These are phyloP conservation scores for Sebastes kiyomatsui DNA, from an alignment of 2,797 vertebrate species.

Conservation along the genomic window DNA sequence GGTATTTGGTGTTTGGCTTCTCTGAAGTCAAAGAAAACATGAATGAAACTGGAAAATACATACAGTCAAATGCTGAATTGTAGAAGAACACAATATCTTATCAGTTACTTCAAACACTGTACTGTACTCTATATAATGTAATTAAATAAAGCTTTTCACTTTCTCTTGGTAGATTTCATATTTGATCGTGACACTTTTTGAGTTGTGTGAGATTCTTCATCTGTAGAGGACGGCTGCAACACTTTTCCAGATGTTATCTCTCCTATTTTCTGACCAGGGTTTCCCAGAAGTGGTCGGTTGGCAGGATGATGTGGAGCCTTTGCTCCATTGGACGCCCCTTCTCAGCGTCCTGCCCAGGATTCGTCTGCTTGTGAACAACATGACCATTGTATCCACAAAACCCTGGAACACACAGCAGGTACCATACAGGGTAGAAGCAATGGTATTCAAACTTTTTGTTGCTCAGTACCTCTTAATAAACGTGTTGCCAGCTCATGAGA, in stretches of 20 bases:
- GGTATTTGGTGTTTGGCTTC: not conserved
- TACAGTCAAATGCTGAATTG: not conserved
- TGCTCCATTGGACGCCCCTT: slow-evolving; percentile 78
- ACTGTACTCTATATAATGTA: not conserved
- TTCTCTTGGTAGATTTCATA: not conserved
- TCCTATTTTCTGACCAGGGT: slow-evolving; percentile 57
- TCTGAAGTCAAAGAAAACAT: not conserved
- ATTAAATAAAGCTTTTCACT: not conserved
- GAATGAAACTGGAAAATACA: rapidly evolving
- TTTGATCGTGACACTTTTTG: not conserved
- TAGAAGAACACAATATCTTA: not conserved
- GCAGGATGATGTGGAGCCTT: slow-evolving; percentile 72
- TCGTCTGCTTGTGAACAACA: slow-evolving; percentile 55
- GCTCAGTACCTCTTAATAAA: not conserved
- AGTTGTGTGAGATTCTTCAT: not conserved
- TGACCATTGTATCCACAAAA: slow-evolving; percentile 22
- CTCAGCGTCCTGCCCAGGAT: slow-evolving; percentile 71
- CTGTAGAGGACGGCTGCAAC: not conserved
- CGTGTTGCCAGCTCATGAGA: not conserved
- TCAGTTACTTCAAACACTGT: not conserved
- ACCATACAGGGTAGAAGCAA: rapidly evolving
- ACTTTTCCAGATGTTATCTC: not conserved
- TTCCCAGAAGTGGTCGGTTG: slow-evolving; percentile 69
- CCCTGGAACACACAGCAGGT: slow-evolving; percentile 86
- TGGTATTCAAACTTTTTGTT: not conserved